phyloP scores from a whole-genome alignment of 2,797 vertebrate species.

The Scyliorhinus canicula region DNA sequence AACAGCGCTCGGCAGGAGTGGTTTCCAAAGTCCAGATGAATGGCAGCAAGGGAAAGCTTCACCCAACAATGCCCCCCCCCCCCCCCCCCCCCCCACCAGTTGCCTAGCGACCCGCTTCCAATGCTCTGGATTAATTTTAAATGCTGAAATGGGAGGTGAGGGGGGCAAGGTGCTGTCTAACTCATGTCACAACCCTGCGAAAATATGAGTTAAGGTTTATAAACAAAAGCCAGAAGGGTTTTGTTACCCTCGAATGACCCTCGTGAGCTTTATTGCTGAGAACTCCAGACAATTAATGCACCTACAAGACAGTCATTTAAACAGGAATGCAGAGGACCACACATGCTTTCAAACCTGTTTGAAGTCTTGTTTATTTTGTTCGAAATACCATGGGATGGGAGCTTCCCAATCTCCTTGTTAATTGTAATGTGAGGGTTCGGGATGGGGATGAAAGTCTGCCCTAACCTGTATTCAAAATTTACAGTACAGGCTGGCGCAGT shows the following conservation, averaged over 20 bases:
- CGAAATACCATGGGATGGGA: neutral
- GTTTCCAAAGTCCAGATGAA: neutral
- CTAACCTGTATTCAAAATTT: neutral
- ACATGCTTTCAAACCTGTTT: neutral
- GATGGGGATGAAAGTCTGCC: too few relatives aligned
- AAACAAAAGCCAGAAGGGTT: neutral
- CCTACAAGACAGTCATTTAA: neutral
- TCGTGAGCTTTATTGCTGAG: neutral
- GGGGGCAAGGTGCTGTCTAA: neutral
- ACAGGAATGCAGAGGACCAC: neutral
- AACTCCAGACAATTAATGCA: neutral
- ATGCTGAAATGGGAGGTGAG: neutral
- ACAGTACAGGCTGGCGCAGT: neutral
- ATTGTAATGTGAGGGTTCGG: neutral
- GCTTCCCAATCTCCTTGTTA: neutral
- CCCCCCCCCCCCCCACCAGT: neutral
- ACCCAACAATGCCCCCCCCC: neutral
- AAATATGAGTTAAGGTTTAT: neutral
- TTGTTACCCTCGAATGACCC: neutral
- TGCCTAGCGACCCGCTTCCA: neutral
- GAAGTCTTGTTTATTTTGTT: neutral
- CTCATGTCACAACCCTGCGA: neutral
- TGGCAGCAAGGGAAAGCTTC: neutral
- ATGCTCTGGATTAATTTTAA: neutral
- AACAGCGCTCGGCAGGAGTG: neutral